These are phyloP conservation scores for Sylvia atricapilla DNA, from an alignment of 2,113 vertebrate species.

Conservation along the genomic window DNA sequence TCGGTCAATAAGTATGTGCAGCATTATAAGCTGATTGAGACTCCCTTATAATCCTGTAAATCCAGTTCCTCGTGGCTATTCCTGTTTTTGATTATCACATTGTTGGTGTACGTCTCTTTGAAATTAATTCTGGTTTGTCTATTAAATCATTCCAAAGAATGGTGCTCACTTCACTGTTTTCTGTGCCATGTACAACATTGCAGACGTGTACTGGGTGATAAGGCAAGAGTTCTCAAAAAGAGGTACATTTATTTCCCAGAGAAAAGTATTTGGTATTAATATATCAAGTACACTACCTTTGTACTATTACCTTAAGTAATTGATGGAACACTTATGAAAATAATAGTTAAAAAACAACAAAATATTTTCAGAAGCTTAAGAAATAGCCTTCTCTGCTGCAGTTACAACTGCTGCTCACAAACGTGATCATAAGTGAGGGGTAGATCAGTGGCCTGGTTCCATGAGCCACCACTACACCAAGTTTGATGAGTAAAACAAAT, in stretches of 20 bases:
- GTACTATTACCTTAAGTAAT: background rate
- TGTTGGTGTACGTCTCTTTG: background rate
- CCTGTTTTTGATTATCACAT: background rate
- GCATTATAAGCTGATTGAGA: background rate
- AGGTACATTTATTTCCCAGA: background rate
- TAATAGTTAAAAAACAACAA: background rate
- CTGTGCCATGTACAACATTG: background rate
- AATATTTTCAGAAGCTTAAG: background rate
- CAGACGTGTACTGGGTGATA: background rate
- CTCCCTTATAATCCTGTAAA: background rate
- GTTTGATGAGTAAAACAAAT: background rate
- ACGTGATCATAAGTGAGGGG: rapidly evolving
- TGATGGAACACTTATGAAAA: background rate
- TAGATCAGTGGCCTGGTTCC: background rate
- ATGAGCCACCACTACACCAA: background rate
- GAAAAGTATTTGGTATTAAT: background rate
- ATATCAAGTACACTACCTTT: background rate
- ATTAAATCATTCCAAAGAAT: background rate
- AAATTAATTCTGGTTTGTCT: background rate
- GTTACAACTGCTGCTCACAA: background rate
- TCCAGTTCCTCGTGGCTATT: background rate
- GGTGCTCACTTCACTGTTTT: background rate
- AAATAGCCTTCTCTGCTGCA: conserved; percentile 47
- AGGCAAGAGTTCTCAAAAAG: background rate
- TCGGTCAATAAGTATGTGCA: background rate